Conservation (phyloP, 1,140 invertebrate species). For the Drosophila kikkawai region DNA sequence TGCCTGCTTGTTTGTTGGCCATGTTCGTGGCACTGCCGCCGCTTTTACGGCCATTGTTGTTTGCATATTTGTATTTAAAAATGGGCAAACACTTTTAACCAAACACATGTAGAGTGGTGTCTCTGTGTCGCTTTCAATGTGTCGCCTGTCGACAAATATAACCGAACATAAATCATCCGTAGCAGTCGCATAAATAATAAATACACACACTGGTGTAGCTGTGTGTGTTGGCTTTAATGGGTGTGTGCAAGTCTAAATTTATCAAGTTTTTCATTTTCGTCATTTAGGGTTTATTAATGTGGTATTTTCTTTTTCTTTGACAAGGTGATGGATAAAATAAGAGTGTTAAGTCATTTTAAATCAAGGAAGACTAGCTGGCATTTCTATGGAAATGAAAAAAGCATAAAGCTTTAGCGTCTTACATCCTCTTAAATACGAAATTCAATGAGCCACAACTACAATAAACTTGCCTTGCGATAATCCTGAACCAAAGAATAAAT, state of each 20-base stretch:
- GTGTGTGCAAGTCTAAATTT: not conserved
- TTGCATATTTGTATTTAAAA: constrained; percentile 56
- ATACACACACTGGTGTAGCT: constrained; percentile 16
- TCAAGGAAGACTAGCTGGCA: not conserved
- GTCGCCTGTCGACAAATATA: constrained; percentile 52
- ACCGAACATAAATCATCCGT: constrained; percentile 52
- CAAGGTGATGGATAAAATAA: not conserved
- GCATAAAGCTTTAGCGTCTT: not conserved
- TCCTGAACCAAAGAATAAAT: constrained; percentile 12
- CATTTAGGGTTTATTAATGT: constrained; percentile 10
- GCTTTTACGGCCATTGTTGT: constrained; percentile 35
- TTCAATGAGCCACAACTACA: not conserved
- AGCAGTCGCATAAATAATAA: constrained; percentile 51
- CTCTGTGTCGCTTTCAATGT: constrained; percentile 42
- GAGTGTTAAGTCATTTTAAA: not conserved
- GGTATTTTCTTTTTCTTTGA: not conserved
- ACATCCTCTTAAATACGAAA: not conserved
- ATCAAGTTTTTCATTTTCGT: constrained; percentile 6
- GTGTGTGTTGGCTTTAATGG: not conserved
- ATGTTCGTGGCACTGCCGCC: constrained; percentile 20
- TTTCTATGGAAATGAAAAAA: not conserved
- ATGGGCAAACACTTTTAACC: constrained; percentile 49
- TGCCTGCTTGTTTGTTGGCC: constrained; percentile 21
- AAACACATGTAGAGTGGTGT: constrained; percentile 42
- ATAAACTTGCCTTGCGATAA: not conserved